Evolutionary conservation across 1,140 invertebrate species (phyloP).

Genomic region (Macrotrachela quadricornifera): DNA sequence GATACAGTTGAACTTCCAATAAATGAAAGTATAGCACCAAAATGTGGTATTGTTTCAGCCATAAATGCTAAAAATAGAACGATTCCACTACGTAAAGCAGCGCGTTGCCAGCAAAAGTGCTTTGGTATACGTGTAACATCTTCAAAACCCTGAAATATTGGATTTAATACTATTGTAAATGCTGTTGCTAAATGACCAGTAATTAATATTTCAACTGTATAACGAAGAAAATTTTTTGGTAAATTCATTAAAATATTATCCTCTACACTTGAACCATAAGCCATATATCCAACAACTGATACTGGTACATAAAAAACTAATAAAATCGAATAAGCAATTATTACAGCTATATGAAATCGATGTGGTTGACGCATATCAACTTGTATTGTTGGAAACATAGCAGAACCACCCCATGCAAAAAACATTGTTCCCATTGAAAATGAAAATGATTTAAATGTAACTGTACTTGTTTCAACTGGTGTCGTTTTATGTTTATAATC

Average conservation of each 20-base stretch:
- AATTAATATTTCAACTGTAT: slow-evolving; percentile 22
- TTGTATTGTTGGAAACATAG: slow-evolving; percentile 32
- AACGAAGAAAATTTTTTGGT: slow-evolving; percentile 13
- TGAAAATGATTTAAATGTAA: slow-evolving; percentile 18
- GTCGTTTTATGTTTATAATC: too few species aligned
- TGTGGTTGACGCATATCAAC: slow-evolving; percentile 29
- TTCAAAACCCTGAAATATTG: slow-evolving; percentile 25
- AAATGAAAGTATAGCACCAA: slow-evolving; percentile 66
- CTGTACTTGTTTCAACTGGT: neutral
- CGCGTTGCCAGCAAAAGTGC: slow-evolving; percentile 53
- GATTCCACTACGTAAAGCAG: slow-evolving; percentile 45
- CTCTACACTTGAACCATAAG: slow-evolving; percentile 14
- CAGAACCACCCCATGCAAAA: slow-evolving; percentile 30
- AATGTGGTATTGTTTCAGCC: slow-evolving; percentile 57
- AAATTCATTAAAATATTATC: slow-evolving; percentile 19
- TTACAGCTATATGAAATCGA: slow-evolving; percentile 25
- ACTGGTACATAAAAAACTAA: slow-evolving; percentile 20
- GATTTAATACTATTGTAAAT: slow-evolving; percentile 30
- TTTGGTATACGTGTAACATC: slow-evolving; percentile 10
- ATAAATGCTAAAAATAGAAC: slow-evolving; percentile 49
- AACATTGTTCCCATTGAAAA: slow-evolving; percentile 30
- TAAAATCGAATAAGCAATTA: slow-evolving; percentile 25
- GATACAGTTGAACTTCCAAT: slow-evolving; percentile 62
- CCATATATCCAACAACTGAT: slow-evolving; percentile 14
- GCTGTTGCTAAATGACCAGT: slow-evolving; percentile 27